Evolutionary conservation across 2,888 invertebrate genomes (phyloP).

Genomic region (Limenitis camilla): DNA sequence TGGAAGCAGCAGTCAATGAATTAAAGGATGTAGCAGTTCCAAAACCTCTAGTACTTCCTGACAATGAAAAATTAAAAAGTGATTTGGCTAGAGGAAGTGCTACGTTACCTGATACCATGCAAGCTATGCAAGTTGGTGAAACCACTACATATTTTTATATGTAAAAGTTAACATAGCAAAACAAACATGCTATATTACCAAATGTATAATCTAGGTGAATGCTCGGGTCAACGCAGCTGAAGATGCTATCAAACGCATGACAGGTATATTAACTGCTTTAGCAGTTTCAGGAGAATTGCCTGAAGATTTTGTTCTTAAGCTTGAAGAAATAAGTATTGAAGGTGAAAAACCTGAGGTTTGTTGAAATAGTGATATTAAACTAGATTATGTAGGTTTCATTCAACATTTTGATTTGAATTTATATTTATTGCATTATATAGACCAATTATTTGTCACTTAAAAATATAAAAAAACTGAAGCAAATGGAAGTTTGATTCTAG

Average conservation of each 20-base stretch:
- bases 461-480: too few relatives aligned
- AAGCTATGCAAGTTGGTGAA: slow-evolving; percentile 52
- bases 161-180: too few relatives aligned
- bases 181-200: too few relatives aligned
- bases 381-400: slow-evolving; percentile 6
- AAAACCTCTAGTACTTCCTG: slow-evolving; percentile 43
- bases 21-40: slow-evolving; percentile 34
- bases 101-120: slow-evolving; percentile 52
- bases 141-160: not conserved
- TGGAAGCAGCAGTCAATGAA: slow-evolving; percentile 37
- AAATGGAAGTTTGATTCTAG: too few relatives aligned
- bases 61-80: slow-evolving; percentile 39
- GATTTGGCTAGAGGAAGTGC: slow-evolving; percentile 49
- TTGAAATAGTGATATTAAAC: slow-evolving; percentile 2
- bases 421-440: too few relatives aligned
- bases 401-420: not conserved
- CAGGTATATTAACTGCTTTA: slow-evolving; percentile 41
- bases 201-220: slow-evolving; percentile 31
- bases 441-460: too few relatives aligned
- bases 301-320: slow-evolving; percentile 31
- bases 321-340: slow-evolving; percentile 31
- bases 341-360: slow-evolving; percentile 49
- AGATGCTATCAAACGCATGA: slow-evolving; percentile 39
- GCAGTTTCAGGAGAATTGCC: slow-evolving; percentile 40
- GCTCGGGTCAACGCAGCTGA: slow-evolving; percentile 47